A percentile compares a stretch with the other conserved stretches of the same genome.
These are phyloP conservation scores for Podilymbus podiceps DNA, from an alignment of 2,113 vertebrate genomes.

Conservation along the genomic window DNA sequence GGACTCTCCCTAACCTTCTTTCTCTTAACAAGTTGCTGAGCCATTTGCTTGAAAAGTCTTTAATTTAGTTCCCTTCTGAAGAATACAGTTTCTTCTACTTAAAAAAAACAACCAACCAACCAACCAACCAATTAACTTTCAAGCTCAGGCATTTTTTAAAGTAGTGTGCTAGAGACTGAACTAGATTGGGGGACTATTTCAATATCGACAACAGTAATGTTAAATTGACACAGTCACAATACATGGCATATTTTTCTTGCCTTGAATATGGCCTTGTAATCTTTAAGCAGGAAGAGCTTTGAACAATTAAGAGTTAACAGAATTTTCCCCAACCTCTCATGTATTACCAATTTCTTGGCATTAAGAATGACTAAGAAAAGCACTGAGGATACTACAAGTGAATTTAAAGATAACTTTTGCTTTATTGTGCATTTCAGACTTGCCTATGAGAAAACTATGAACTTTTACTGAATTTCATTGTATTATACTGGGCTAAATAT, in stretches of 20 bases:
- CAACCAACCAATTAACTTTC: not conserved
- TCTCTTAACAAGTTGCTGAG: not conserved
- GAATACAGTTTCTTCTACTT: not conserved
- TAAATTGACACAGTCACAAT: not conserved
- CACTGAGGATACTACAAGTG: not conserved
- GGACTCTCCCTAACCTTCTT: not conserved
- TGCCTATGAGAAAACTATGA: not conserved
- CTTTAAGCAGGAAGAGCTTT: not conserved
- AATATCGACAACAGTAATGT: not conserved
- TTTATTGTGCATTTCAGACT: not conserved
- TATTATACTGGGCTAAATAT: not conserved
- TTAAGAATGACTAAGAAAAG: not conserved
- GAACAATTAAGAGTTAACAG: not conserved
- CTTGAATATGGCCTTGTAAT: not conserved
- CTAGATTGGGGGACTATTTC: not conserved
- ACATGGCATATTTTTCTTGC: not conserved
- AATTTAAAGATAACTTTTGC: not conserved
- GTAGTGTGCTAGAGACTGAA: not conserved
- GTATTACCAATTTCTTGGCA: not conserved
- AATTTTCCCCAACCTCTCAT: not conserved
- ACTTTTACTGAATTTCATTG: not conserved
- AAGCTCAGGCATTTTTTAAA: not conserved
- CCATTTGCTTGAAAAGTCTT: not conserved
- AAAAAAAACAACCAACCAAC: too few relatives aligned
- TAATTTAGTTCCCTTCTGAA: not conserved